Evolutionary conservation across 2,888 invertebrate genomes (phyloP), one percentile per base, ranked within the genome.

Genomic region (Icerya purchasi): DNA sequence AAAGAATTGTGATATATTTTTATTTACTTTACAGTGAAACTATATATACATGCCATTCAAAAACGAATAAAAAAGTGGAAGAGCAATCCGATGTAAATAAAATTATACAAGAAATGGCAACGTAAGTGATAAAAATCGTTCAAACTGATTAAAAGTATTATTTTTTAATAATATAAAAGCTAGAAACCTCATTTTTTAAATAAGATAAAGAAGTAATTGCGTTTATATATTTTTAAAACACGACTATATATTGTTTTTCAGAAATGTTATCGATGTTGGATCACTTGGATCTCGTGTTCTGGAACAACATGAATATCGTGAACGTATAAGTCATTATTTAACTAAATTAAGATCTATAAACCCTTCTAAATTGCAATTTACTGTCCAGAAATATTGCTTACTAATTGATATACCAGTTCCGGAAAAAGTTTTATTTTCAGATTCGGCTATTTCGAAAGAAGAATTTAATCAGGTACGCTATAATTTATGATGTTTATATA

Each of bases 221-320:
- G 14, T 36, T 8, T 8, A 36, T 36, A n/a, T 36, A 36, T 36
- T 36, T 14, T 36, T 5, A 5, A 36, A 8, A 36, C 36, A 8
- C 14, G 5, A 8, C 14, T 36, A 8, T 58, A 64, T 67, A 51
- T 62, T 60, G 60, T 36, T 63, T 73, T 74, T 8, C 72, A 90
- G 90, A 62, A 89, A 90, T 74, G 89, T 92, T 62, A 92, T 92
- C 68, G 92, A 92, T 75, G 90, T 92, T n/a, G 86, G 88, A 57
- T 88, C 91, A 2, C 76, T 90, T 65, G 91, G 90, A 63, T 83
- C 87, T 10, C 89, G 89, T 71, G 84, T 84, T 66, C 75, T 92
- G 61, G 91, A 92, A 67, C 86, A 88, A 66, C 85, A 87, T 68
- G 92, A 90, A 71, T 90, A 86, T 72, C 78, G 83, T 67, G 91